Evolutionary conservation across 2,113 vertebrate genomes (phyloP).

Genomic region (Tenebrosternarchus preto): DNA sequence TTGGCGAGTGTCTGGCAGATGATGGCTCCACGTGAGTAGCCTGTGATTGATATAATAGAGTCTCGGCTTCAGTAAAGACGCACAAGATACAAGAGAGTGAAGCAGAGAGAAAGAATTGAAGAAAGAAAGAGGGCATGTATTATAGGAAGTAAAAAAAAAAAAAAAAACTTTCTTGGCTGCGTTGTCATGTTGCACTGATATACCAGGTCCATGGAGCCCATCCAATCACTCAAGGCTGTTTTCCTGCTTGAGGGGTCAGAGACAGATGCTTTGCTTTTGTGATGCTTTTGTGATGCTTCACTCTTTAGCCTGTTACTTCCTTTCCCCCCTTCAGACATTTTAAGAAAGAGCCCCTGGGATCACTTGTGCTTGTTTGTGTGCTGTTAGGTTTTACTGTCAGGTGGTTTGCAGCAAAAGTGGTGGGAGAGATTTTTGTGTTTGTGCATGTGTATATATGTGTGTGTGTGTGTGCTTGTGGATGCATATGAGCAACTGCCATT

Average conservation of each 20-base stretch:
- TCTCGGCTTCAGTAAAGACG: constrained; percentile 40
- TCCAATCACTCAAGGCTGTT: constrained; percentile 29
- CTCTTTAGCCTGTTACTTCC: constrained; percentile 18
- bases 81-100: constrained; percentile 1
- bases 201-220: constrained; percentile 4
- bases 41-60: constrained; percentile 44
- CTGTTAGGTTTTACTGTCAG: constrained; percentile 34
- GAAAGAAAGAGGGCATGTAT: constrained; percentile 5
- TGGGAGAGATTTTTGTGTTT: constrained; percentile 4
- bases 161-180: background rate
- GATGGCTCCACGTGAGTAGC: constrained; percentile 28
- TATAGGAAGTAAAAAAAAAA: background rate
- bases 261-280: constrained; percentile 20
- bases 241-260: constrained; percentile 1
- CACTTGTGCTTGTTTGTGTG: constrained; percentile 43
- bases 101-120: constrained; percentile 4
- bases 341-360: constrained; percentile 8
- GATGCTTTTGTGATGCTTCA: constrained; percentile 16
- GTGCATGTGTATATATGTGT: background rate
- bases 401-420: constrained; percentile 8
- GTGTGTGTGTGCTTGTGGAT: background rate
- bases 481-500: constrained; percentile 38
- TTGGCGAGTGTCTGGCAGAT: constrained; percentile 28
- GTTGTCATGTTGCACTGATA: constrained; percentile 2
- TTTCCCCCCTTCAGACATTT: constrained; percentile 16